Percentiles rank a stretch among this genome's conserved stretches.
These are phyloP conservation scores for Zygogramma bicolorata DNA, from an alignment of 2,888 invertebrate genomes.

Conservation along the genomic window DNA sequence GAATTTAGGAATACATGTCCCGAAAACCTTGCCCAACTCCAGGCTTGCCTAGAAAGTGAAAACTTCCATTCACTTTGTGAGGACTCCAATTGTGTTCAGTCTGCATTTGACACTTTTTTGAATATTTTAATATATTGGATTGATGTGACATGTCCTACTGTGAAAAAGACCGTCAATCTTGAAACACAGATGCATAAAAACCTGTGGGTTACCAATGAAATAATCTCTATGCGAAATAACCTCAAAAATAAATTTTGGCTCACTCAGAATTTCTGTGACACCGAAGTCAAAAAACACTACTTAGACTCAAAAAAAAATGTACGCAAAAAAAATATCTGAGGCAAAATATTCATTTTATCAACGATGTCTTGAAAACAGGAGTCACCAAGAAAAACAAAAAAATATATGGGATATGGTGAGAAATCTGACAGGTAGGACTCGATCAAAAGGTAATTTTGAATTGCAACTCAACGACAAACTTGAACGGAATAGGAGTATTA, in stretches of 20 bases:
- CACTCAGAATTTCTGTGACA: not conserved
- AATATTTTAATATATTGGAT: not conserved
- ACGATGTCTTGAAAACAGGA: not conserved
- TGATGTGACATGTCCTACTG: not conserved
- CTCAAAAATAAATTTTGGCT: not conserved
- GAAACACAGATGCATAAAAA: not conserved
- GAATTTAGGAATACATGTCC: not conserved
- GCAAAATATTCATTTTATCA: slow-evolving; percentile 5
- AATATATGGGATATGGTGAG: not conserved
- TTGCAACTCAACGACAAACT: not conserved
- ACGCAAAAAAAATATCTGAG: not conserved
- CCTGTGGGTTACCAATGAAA: not conserved
- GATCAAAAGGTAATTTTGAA: not conserved
- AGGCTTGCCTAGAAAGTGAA: not conserved
- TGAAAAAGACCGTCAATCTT: not conserved
- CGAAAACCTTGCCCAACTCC: not conserved
- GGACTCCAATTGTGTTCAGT: not conserved
- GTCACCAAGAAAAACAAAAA: not conserved
- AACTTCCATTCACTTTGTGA: not conserved
- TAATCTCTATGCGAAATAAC: not conserved
- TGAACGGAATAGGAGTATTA: not conserved
- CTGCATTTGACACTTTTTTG: not conserved
- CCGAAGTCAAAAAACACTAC: not conserved
- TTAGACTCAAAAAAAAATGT: not conserved
- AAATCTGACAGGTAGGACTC: too few species aligned